These are phyloP conservation scores for Cremastinae sp. DNA, from an alignment of 2,888 invertebrate genomes.

Conservation along the genomic window DNA sequence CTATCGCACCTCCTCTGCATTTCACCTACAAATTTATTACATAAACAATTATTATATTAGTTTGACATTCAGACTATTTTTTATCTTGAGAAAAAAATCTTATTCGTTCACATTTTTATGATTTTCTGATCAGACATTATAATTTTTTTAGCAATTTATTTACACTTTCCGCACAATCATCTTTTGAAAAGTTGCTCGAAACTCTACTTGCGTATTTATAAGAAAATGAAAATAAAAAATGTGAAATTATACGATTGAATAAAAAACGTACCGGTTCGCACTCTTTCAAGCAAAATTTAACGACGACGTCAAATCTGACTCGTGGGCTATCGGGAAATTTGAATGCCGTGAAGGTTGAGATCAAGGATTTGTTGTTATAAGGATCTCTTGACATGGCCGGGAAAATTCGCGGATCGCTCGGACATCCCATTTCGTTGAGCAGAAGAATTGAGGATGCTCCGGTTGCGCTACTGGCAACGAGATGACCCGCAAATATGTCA, in stretches of 20 bases:
- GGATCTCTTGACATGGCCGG: conserved; percentile 81
- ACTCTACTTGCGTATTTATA: no score
- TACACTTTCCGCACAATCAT: no score
- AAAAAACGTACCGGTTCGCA: conserved; percentile 84
- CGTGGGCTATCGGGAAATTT: conserved; percentile 92
- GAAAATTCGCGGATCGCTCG: conserved; percentile 86
- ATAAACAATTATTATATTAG: no score
- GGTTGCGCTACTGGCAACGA: conserved; percentile 89
- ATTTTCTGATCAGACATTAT: no score
- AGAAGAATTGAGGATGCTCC: conserved; percentile 88
- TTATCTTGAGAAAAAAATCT: no score
- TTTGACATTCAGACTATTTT: no score
- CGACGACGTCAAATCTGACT: conserved; percentile 90
- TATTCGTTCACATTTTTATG: no score
- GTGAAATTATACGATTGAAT: no score
- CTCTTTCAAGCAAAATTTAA: conserved; percentile 88
- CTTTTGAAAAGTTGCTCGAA: no score
- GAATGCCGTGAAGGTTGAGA: conserved; percentile 89
- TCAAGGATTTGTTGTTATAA: conserved; percentile 78
- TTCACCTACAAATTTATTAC: conserved; percentile 35
- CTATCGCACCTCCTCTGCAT: conserved; percentile 59
- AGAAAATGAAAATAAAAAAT: no score
- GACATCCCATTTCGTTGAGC: conserved; percentile 90
- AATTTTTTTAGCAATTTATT: no score
- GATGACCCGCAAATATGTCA: conserved; percentile 89